These are phyloP conservation scores for Setophaga coronata DNA, from an alignment of 2,113 vertebrate species.

Conservation along the genomic window DNA sequence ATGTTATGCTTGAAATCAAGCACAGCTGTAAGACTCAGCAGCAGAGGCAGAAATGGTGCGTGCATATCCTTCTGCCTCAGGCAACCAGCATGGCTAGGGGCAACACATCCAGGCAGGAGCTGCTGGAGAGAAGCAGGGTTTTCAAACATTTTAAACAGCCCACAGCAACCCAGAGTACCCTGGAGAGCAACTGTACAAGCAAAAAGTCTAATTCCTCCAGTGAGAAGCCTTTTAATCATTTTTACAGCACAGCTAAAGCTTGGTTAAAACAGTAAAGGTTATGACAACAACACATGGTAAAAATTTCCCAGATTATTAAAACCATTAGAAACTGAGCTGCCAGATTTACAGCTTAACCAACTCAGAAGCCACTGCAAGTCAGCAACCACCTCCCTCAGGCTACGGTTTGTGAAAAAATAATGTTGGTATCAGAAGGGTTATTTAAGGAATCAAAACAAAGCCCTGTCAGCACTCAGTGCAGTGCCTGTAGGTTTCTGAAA, in stretches of 20 bases:
- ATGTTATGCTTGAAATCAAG: neutral
- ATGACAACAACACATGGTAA: neutral
- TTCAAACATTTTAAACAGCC: neutral
- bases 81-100: neutral
- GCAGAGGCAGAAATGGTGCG: neutral
- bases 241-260: neutral
- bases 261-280: neutral
- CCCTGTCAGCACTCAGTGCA: neutral
- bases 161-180: neutral
- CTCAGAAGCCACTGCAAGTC: neutral
- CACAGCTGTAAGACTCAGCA: accelerated
- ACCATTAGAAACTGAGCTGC: neutral
- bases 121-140: neutral
- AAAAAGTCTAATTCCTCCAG: neutral
- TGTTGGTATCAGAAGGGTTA: neutral
- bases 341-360: neutral
- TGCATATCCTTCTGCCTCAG: neutral
- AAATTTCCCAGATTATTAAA: neutral
- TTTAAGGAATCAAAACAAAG: neutral
- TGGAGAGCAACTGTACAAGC: neutral
- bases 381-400: neutral
- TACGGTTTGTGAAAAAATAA: accelerated
- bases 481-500: neutral
- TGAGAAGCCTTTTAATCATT: neutral
- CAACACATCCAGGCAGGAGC: neutral